These are phyloP conservation scores for Folsomia candida DNA, from an alignment of 2,888 invertebrate genomes.

Conservation along the genomic window DNA sequence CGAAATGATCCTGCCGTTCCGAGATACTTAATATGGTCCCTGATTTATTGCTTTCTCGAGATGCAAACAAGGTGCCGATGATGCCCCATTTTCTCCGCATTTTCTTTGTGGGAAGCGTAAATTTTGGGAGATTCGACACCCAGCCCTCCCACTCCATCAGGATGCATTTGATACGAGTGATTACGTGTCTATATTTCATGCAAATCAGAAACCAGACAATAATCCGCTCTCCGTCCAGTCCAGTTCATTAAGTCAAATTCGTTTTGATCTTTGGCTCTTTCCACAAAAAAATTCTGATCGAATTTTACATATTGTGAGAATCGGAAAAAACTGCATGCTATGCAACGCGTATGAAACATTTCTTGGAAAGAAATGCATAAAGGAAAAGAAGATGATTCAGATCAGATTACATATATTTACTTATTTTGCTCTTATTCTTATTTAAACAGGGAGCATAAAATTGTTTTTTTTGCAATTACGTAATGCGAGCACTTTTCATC, in stretches of 20 bases:
- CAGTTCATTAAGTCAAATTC: neutral
- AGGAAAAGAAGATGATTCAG: no score
- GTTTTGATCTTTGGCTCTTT: neutral
- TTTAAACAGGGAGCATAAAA: no score
- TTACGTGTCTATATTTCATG: neutral
- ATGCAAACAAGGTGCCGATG: slow-evolving; percentile 1
- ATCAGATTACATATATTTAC: no score
- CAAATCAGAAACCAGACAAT: neutral
- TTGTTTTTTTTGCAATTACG: no score
- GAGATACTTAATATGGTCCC: no score
- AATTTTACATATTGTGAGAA: no score
- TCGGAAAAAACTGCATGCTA: no score
- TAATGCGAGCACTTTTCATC: no score
- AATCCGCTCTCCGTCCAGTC: neutral
- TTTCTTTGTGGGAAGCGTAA: neutral
- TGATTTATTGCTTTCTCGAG: neutral
- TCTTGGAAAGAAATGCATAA: no score
- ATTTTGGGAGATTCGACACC: neutral
- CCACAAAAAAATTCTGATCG: neutral
- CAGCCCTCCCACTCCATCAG: neutral
- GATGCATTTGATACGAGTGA: neutral
- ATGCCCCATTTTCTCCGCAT: slow-evolving; percentile 1
- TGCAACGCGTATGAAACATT: no score
- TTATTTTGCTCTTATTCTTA: no score
- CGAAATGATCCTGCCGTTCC: no score